Base-by-base conservation (phyloP, 2,113 vertebrate genomes). In the Neopipo cinnamomea region DNA sequence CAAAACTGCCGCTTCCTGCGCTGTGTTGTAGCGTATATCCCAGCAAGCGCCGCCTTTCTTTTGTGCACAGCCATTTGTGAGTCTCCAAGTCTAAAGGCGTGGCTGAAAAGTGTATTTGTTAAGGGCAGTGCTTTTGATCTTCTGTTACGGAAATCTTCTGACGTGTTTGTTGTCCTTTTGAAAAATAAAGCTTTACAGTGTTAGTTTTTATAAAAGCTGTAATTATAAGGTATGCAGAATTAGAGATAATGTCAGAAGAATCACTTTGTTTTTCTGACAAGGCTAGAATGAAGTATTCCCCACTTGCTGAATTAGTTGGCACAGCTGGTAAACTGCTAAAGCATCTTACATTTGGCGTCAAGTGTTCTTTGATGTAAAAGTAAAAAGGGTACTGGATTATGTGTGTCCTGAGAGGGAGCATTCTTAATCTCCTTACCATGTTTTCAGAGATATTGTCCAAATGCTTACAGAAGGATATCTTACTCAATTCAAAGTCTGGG, bases 361-460 rank as follows among this genome's bases (percentile, higher is more conserved):
- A 15, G 24, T 37, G 27, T 61, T 68, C 66, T 81, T 74, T 92
- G 84, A 65, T 95, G 76, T 66, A 16, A 65, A 91, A 92, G 50
- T 76, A 50, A 79, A 93, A 96, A 90, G 87, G 44, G 55, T 68
- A 46, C 49, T 87, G 72, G 81, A 84, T 96, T 95, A 80, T 31
- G 50, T 73, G 77, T 94, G 94, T 71, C 63, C 24, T 56, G 62
- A 93, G 53, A 94, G 78, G 93, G 83, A 77, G 44, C 42, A 2
- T 80, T 93, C 80, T 37, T 96, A 96, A 96, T 96, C 92, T 84
- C 56, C 73, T 96, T 93, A 95, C 79, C 66, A 42, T 67, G 61
- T 90, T 95, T 93, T 93, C 47, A 50, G 80, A 95, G 56, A 46
- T 67, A 72, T 2, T 87, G 58, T 90, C 68, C 84, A 88, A 78